A percentile compares a stretch with the other conserved stretches of the same genome.
These are phyloP conservation scores for Eristalis pertinax DNA, from an alignment of 2,888 invertebrate genomes.

Conservation along the genomic window DNA sequence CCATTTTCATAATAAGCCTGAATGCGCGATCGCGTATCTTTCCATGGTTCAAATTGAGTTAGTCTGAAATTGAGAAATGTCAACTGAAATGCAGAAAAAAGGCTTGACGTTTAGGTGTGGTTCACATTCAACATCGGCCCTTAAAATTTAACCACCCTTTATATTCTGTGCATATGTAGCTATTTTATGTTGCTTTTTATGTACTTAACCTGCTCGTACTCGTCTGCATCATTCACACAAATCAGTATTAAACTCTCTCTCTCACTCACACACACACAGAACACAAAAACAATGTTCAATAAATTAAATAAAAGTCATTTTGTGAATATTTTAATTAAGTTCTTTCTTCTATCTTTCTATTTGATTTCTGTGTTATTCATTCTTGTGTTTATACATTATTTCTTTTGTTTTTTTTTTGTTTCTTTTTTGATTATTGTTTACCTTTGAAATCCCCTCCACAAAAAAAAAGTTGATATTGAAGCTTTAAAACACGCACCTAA, in stretches of 20 bases:
- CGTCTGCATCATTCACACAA: slow-evolving; percentile 21
- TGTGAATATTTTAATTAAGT: slow-evolving; percentile 34
- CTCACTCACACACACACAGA: slow-evolving; percentile 5
- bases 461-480: slow-evolving; percentile 83
- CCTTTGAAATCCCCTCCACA: slow-evolving; percentile 53
- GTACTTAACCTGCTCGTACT: slow-evolving; percentile 33
- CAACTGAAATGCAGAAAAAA: no score
- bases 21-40: no score
- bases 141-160: no score
- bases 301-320: slow-evolving; percentile 15
- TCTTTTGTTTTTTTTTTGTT: slow-evolving; percentile 72
- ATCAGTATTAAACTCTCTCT: slow-evolving; percentile 12
- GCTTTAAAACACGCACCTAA: slow-evolving; percentile 84
- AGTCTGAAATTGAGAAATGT: no score
- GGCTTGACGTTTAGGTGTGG: no score
- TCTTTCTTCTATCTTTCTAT: slow-evolving; percentile 38
- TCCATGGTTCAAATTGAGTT: no score
- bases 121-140: no score
- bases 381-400: slow-evolving; percentile 51
- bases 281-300: not conserved
- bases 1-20: no score
- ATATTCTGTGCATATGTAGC: no score
- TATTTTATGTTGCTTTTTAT: slow-evolving; percentile 31
- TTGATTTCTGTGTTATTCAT: slow-evolving; percentile 66
- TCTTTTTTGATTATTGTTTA: slow-evolving; percentile 76